A percentile compares a stretch with the other conserved stretches of the same genome.
These are phyloP conservation scores for Athrips mouffetella DNA, from an alignment of 2,888 invertebrate genomes.

Conservation along the genomic window DNA sequence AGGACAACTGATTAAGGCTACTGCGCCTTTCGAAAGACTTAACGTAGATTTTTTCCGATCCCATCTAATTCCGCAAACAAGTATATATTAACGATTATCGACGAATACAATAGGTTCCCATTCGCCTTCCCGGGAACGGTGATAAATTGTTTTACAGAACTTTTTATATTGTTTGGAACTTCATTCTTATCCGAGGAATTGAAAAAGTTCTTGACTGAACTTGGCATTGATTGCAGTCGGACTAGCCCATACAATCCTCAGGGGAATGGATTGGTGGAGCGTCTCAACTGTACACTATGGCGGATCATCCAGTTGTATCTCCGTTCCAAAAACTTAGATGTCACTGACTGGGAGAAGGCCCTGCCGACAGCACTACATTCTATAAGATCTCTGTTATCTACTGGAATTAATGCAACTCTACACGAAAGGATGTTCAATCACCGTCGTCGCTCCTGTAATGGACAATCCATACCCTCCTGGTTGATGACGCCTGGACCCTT, in stretches of 20 bases:
- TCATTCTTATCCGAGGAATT: too few species aligned
- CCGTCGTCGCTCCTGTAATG: too few species aligned
- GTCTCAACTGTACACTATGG: conserved; percentile 6
- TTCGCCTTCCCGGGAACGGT: conserved; percentile 20
- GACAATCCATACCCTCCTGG: too few species aligned
- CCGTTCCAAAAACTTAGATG: not conserved
- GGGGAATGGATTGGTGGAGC: not conserved
- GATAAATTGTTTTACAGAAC: conserved; percentile 11
- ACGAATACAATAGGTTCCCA: conserved; percentile 21
- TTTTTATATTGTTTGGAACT: conserved; percentile 9
- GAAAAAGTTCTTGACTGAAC: too few species aligned
- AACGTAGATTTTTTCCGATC: conserved; percentile 23
- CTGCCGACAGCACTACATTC: too few species aligned
- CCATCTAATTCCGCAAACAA: conserved; percentile 19
- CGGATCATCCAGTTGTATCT: not conserved
- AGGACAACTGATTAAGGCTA: conserved; percentile 20
- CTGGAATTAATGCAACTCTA: too few species aligned
- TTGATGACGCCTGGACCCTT: too few species aligned
- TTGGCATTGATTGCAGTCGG: too few species aligned
- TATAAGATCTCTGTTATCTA: too few species aligned
- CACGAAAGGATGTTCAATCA: too few species aligned
- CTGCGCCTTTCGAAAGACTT: conserved; percentile 22
- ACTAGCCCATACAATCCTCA: too few species aligned
- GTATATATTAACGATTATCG: conserved; percentile 22
- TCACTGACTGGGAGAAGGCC: too few species aligned